phyloP scores from a whole-genome alignment of 2,888 invertebrate genomes.

The Sisyra terminalis region DNA sequence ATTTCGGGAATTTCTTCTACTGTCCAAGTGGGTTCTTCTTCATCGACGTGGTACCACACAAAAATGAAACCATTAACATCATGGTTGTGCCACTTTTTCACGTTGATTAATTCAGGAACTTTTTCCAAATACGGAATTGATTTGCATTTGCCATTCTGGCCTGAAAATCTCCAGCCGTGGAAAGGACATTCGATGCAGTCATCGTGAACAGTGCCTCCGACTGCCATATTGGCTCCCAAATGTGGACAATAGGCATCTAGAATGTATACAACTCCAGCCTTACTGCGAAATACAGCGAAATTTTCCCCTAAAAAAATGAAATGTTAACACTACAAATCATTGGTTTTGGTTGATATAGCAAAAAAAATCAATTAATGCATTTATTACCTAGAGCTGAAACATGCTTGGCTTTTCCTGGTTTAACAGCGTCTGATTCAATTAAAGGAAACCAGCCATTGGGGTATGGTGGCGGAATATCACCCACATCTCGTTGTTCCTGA shows the following conservation, averaged over 20 bases:
- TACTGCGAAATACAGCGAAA: conserved; percentile 51
- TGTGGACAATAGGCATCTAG: conserved; percentile 84
- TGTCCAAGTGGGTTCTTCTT: conserved; percentile 48
- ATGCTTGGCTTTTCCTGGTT: conserved; percentile 34
- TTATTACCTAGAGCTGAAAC: conserved; percentile 45
- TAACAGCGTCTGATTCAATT: conserved; percentile 46
- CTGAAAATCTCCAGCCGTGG: conserved; percentile 72
- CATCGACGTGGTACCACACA: conserved; percentile 70
- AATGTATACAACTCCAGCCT: conserved; percentile 43
- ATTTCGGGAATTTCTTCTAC: conserved; percentile 39
- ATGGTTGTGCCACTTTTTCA: conserved; percentile 47
- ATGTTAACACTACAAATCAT: no score
- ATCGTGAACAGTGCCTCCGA: conserved; percentile 59
- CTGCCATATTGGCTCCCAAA: conserved; percentile 70
- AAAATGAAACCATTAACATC: conserved; percentile 63
- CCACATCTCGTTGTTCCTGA: conserved; percentile 36
- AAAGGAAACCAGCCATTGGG: conserved; percentile 84
- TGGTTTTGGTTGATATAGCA: no score
- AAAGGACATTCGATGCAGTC: conserved; percentile 79
- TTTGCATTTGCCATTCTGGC: conserved; percentile 52
- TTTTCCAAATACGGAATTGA: conserved; percentile 54
- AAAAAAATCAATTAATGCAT: no score
- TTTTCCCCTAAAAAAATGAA: conserved; percentile 36
- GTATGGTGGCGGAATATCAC: conserved; percentile 62
- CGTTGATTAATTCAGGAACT: conserved; percentile 49